Percentiles rank a stretch among this genome's conserved stretches.
These are phyloP conservation scores for Oophaga pumilio DNA, from an alignment of 2,113 vertebrate genomes.

Conservation along the genomic window DNA sequence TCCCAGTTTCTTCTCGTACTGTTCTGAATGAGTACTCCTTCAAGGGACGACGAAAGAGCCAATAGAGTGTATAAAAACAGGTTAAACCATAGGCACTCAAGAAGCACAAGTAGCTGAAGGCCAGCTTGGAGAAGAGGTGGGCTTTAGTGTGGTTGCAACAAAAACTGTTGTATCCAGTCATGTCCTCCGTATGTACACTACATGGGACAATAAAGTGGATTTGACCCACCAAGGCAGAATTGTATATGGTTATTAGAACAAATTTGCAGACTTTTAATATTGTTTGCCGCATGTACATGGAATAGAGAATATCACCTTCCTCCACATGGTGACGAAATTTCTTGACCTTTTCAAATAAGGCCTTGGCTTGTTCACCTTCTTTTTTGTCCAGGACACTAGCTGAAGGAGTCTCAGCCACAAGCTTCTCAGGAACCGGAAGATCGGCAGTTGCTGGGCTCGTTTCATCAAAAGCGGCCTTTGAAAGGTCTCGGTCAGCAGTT, in stretches of 20 bases:
- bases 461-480: slow-evolving; percentile 62
- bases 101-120: slow-evolving; percentile 84
- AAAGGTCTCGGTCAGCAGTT: slow-evolving; percentile 50
- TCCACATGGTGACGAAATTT: slow-evolving; percentile 87
- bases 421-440: slow-evolving; percentile 73
- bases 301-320: slow-evolving; percentile 81
- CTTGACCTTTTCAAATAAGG: slow-evolving; percentile 90
- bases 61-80: slow-evolving; percentile 86
- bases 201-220: slow-evolving; percentile 84
- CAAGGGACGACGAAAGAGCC: slow-evolving; percentile 86
- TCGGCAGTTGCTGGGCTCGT: slow-evolving; percentile 63
- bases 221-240: slow-evolving; percentile 73
- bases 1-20: slow-evolving; percentile 82
- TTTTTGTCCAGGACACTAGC: slow-evolving; percentile 83
- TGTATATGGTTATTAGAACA: slow-evolving; percentile 79
- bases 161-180: slow-evolving; percentile 84
- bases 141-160: slow-evolving; percentile 91
- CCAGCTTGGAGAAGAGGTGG: slow-evolving; percentile 85
- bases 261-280: slow-evolving; percentile 84
- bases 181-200: slow-evolving; percentile 74
- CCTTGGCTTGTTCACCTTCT: slow-evolving; percentile 89
- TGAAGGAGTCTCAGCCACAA: slow-evolving; percentile 68
- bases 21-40: slow-evolving; percentile 85
- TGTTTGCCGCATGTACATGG: slow-evolving; percentile 86
- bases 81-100: slow-evolving; percentile 82